Conservation (phyloP, 2,113 vertebrate genomes). For the Carassius carassius region DNA sequence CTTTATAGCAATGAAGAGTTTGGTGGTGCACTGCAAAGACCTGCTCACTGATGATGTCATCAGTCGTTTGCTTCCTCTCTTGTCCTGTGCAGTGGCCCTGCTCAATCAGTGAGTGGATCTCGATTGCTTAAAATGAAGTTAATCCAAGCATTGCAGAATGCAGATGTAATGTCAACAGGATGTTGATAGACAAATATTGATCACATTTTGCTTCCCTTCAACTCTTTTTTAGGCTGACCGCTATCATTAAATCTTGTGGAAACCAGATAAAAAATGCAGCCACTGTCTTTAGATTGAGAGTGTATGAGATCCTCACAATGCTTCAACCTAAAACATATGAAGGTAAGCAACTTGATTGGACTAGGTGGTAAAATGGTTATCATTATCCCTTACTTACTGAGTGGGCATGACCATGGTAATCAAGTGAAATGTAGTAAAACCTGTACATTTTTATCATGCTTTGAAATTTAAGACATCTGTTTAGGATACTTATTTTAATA, state of each 20-base stretch:
- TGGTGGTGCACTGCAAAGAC: conserved; percentile 84
- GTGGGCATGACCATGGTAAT: neutral
- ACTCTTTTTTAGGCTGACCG: conserved; percentile 78
- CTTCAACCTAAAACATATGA: conserved; percentile 86
- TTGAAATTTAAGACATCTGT: neutral
- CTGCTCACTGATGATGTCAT: conserved; percentile 86
- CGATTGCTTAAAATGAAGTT: neutral
- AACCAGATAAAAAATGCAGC: conserved; percentile 78
- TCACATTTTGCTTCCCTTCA: conserved; percentile 3
- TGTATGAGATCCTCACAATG: conserved; percentile 87
- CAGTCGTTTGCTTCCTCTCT: conserved; percentile 80
- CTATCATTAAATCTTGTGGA: conserved; percentile 82
- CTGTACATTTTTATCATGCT: neutral
- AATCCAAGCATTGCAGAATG: neutral
- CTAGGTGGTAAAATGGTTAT: neutral
- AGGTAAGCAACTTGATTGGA: conserved; percentile 72
- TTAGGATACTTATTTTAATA: neutral
- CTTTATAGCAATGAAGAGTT: conserved; percentile 85
- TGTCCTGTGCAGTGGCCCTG: conserved; percentile 84
- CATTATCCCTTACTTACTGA: neutral
- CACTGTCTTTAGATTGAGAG: conserved; percentile 82
- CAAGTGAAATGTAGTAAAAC: too few relatives aligned
- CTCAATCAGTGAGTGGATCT: conserved; percentile 83
- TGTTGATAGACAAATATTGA: neutral
- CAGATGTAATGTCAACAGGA: neutral